Evolutionary conservation across 2,797 vertebrate species (phyloP).

Genomic region (Benthosema pterotum): DNA sequence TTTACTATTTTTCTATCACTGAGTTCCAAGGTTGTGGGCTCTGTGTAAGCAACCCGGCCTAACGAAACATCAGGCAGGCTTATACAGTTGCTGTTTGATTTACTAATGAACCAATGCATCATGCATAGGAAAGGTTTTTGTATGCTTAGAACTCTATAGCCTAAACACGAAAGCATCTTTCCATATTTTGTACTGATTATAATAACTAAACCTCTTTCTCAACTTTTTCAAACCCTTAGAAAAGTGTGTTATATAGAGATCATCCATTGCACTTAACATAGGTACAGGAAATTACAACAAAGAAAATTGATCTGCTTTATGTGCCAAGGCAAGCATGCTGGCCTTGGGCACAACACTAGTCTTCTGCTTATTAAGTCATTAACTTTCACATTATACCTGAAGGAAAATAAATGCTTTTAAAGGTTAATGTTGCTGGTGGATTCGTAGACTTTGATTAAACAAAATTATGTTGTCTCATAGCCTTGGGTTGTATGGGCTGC

Average conservation of each 20-base stretch:
- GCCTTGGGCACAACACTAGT: slow-evolving; percentile 67
- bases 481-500: slow-evolving; percentile 43
- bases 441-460: slow-evolving; percentile 55
- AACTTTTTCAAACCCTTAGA: slow-evolving; percentile 15
- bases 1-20: too few relatives aligned
- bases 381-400: slow-evolving; percentile 65
- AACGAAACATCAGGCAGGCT: too few relatives aligned
- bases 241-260: slow-evolving; percentile 17
- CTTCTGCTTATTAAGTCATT: slow-evolving; percentile 71
- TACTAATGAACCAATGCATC: too few relatives aligned
- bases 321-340: slow-evolving; percentile 47
- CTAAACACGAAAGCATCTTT: too few relatives aligned
- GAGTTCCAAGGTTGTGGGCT: too few relatives aligned
- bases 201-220: background rate
- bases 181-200: too few relatives aligned
- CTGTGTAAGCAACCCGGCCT: too few relatives aligned
- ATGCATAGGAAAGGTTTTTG: too few relatives aligned
- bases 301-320: slow-evolving; percentile 50
- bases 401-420: slow-evolving; percentile 50
- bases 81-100: too few relatives aligned
- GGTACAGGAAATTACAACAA: slow-evolving; percentile 46
- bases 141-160: too few relatives aligned
- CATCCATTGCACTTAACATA: slow-evolving; percentile 25
- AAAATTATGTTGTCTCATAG: slow-evolving; percentile 32
- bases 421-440: slow-evolving; percentile 65